Evolutionary conservation across 1,140 invertebrate genomes (phyloP), one percentile per base, ranked within the genome.

Genomic region (Ceratina calcarata): DNA sequence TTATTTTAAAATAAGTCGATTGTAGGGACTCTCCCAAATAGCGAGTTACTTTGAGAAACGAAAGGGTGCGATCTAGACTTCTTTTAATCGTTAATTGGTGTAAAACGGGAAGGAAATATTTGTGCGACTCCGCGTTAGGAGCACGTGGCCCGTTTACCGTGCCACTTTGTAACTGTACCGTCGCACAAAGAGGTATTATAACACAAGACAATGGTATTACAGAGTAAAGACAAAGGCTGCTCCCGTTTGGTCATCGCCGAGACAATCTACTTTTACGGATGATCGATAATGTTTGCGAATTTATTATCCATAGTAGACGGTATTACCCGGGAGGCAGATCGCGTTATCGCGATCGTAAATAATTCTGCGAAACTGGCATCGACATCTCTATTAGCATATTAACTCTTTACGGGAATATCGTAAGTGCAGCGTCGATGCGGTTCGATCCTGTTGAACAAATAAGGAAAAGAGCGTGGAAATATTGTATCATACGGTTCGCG

Each of bases 241-340:
- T 53, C 71, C 45, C 58, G 60, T 73, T 73, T 73, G 45, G 24
- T 37, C 62, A n/a, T 32, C 69, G 68, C 13, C 7, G 65, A 69
- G 55, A 60, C 69, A n/a, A 71, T 58, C 55, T 71, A 58, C 69
- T 58, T 71, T 71, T 58, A 45, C 20, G 32, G 55, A 71, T 22
- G 60, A 64, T 74, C 58, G 71, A 62, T 74, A 62, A 32, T 15
- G 71, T 51, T 73, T 60, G 22, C 37, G 7, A 71, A 71, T 71
- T 69, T 69, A 53, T 68, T 53, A 12, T 37, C 0, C 65, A 37
- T 37, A 37, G 37, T 49, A 66, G n/a, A 45, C 4, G 13, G 32
- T 66, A 66, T 66, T 66, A 66, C 18, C 6, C 20, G n/a, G 8
- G 7, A 32, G 22, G 20, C 24, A 55, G 27, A 55, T 69, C 18